Evolutionary conservation across 2,113 vertebrate species (phyloP), one percentile per base, ranked within the genome.

Genomic region (Pimephales promelas): DNA sequence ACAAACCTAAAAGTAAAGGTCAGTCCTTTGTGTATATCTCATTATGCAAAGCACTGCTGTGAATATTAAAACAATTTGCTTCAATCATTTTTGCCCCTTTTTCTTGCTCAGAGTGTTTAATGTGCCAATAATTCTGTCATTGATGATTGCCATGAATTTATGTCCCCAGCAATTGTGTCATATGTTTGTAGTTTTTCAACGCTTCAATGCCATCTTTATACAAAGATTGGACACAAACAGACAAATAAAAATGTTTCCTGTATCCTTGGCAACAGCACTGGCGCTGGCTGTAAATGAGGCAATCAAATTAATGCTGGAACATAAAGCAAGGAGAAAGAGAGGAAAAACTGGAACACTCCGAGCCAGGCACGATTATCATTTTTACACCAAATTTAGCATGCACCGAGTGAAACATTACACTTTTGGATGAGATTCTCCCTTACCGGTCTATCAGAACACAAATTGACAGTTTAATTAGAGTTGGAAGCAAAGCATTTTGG

Each of bases 261-360:
- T 94, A 94, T 94, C 88, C 95, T 94, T 96, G 94, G 95, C 94
- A 96, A 95, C 88, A 81, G 20, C 22, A 88, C 90, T 83, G 57
- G 18, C 77, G 88, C 85, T 92, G 87, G 83, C 84, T 88, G 75
- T 86, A 86, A 88, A 88, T 83, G 83, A 86, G 83, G 82, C 79
- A 86, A 81, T 83, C 73, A 81, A 83, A 82, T 88, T 86, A 78
- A 54, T 57, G 89, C 87, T 87, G 86, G 93, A 87, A 90, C 89
- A 92, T 86, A 82, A 52, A 84, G 61, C 61, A 5, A 88, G 88
- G 88, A 90, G 91, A 91, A 91, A 91, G 57, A 36, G 36, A 62
- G 57, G 26, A 52, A 66, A 78, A 43, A 68, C 56, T 74, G 26
- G 71, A 75, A 61, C 71, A 45, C 72, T 52, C 54, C 0, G 56